Percentiles rank a stretch among this genome's conserved stretches.
Conservation (phyloP, 2,888 invertebrate genomes). For the Pseudococcus longispinus region DNA sequence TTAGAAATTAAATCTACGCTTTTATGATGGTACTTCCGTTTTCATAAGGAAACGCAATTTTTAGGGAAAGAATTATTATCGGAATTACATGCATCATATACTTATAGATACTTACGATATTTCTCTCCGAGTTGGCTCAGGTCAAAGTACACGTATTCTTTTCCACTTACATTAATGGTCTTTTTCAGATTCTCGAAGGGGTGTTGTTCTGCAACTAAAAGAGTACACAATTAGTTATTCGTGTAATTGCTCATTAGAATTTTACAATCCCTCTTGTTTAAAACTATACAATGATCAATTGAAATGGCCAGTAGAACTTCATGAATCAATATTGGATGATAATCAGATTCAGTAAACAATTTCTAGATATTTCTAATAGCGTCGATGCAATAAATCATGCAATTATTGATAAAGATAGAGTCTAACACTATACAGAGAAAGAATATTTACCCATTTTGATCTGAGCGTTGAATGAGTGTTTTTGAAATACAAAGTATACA, state of each 20-base stretch:
- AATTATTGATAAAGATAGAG: not conserved
- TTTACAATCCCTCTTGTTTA: not conserved
- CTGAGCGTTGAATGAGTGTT: not conserved
- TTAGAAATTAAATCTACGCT: not conserved
- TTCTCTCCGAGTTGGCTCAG: conserved; percentile 74
- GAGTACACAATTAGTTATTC: not conserved
- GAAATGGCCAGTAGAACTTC: no score
- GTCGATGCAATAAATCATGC: not conserved
- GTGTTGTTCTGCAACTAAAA: conserved; percentile 72
- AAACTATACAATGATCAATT: not conserved
- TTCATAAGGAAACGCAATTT: not conserved
- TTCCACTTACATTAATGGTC: conserved; percentile 68
- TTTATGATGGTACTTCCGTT: not conserved
- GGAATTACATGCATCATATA: not conserved
- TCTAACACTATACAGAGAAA: no score
- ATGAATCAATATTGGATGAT: no score
- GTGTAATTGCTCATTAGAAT: not conserved
- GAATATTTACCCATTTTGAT: not conserved
- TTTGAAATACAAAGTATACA: not conserved
- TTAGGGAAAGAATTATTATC: not conserved
- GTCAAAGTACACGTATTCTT: conserved; percentile 81
- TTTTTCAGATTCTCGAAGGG: conserved; percentile 72
- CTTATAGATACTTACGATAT: conserved; percentile 74
- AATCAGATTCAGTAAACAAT: no score
- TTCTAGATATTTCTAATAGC: no score